These are phyloP conservation scores for Centropyge bicolor DNA, from an alignment of 2,797 vertebrate species.

Conservation along the genomic window DNA sequence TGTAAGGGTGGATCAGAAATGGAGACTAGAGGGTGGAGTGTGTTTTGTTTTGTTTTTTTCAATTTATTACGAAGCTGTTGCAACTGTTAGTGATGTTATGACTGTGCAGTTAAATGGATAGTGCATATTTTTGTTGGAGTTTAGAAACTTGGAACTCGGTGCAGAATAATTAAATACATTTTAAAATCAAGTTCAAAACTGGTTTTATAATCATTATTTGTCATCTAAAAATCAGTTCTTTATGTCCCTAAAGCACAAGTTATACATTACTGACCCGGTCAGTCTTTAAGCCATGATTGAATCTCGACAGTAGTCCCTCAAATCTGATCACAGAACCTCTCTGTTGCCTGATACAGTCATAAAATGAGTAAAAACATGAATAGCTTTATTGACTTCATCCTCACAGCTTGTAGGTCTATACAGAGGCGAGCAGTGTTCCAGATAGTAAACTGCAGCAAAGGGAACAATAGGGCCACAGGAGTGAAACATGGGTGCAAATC, in stretches of 20 bases:
- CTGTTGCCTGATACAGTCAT: conserved; percentile 56
- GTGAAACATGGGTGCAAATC: conserved; percentile 80
- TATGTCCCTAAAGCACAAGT: not conserved
- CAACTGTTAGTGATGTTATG: conserved; percentile 36
- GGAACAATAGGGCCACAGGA: conserved; percentile 78
- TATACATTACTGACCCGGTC: conserved; percentile 5
- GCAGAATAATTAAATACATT: not conserved
- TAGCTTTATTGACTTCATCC: conserved; percentile 71
- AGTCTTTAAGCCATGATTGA: conserved; percentile 25
- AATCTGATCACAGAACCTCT: conserved; percentile 54
- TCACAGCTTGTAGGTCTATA: conserved; percentile 68
- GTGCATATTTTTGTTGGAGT: conserved; percentile 1
- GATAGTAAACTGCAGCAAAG: conserved; percentile 64
- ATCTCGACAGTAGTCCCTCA: conserved; percentile 33
- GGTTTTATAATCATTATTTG: conserved; percentile 3
- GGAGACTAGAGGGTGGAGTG: conserved; percentile 30
- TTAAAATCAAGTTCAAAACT: conserved; percentile 3
- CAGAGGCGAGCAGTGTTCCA: conserved; percentile 70
- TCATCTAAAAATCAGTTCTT: not conserved
- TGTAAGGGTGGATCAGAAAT: conserved; percentile 55
- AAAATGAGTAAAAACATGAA: conserved; percentile 72
- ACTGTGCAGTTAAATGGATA: not conserved
- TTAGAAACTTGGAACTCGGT: not conserved
- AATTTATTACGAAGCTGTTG: conserved; percentile 33
- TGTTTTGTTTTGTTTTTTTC: conserved; percentile 12